These are phyloP conservation scores for Hydroisotoma schaefferi DNA, from an alignment of 2,888 invertebrate genomes.

Conservation along the genomic window DNA sequence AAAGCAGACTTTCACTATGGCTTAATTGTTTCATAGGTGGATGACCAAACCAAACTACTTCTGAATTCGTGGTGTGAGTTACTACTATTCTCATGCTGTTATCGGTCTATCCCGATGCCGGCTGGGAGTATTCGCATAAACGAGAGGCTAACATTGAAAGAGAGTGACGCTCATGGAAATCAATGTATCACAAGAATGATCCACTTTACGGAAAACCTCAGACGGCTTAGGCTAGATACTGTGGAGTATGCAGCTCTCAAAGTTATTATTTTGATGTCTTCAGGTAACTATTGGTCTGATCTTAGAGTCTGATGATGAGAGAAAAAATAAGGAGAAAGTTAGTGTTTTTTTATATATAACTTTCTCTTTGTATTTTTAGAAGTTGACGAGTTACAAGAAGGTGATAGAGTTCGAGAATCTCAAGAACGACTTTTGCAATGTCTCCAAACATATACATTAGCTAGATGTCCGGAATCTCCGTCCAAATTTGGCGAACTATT, in stretches of 20 bases:
- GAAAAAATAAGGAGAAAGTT: too few species aligned
- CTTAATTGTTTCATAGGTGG: constrained; percentile 64
- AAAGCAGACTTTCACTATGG: constrained; percentile 1
- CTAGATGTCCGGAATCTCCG: constrained; percentile 87
- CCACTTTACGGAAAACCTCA: constrained; percentile 86
- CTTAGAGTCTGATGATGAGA: too few species aligned
- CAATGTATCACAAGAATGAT: constrained; percentile 87
- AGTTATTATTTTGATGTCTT: constrained; percentile 84
- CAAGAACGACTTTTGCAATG: constrained; percentile 92
- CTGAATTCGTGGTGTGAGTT: constrained; percentile 98
- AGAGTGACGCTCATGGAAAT: constrained; percentile 51
- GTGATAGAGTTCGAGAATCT: constrained; percentile 88
- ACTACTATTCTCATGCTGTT: constrained; percentile 86
- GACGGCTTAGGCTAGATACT: constrained; percentile 83
- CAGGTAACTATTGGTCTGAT: constrained; percentile 66
- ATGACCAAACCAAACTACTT: constrained; percentile 93
- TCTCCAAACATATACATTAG: constrained; percentile 82
- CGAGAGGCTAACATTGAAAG: constrained; percentile 47
- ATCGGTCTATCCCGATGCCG: constrained; percentile 61
- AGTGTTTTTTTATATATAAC: not conserved
- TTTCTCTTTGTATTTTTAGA: constrained; percentile 56
- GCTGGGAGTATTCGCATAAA: constrained; percentile 48
- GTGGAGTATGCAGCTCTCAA: constrained; percentile 97
- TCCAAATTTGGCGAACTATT: constrained; percentile 93
- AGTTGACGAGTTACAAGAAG: constrained; percentile 85